Percentiles rank a stretch among this genome's conserved stretches.
Evolutionary conservation across 2,113 vertebrate species (phyloP).

Genomic region (Daubentonia madagascariensis): DNA sequence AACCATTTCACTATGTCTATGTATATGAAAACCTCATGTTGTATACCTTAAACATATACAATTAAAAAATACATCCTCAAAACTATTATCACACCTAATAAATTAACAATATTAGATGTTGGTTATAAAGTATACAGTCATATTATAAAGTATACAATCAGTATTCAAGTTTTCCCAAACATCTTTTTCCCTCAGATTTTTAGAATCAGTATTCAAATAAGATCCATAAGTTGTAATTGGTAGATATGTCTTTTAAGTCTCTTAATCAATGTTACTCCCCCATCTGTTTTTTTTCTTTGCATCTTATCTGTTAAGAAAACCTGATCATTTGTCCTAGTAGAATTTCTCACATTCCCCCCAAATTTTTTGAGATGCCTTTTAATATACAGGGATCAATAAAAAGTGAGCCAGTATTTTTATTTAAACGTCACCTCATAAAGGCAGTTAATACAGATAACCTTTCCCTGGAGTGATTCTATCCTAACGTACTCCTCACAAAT

Average conservation of each 20-base stretch:
- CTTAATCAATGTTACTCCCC: background rate
- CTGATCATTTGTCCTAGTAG: background rate
- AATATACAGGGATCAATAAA: constrained; percentile 26
- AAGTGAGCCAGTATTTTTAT: constrained; percentile 3
- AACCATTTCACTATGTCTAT: background rate
- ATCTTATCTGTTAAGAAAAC: background rate
- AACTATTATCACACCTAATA: background rate
- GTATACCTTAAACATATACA: background rate
- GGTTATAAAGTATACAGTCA: background rate
- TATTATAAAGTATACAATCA: background rate
- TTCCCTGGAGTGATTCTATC: background rate
- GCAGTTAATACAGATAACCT: background rate
- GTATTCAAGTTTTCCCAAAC: background rate
- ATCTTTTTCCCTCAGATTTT: background rate
- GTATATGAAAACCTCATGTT: background rate
- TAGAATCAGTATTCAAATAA: background rate
- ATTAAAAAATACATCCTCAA: background rate
- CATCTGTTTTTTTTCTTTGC: background rate
- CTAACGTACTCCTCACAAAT: background rate
- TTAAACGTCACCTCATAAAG: constrained; percentile 35
- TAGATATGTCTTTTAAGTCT: background rate
- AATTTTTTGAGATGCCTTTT: background rate
- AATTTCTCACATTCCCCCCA: background rate
- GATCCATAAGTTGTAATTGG: background rate
- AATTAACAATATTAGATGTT: background rate